Evolutionary conservation across 2,113 vertebrate species (phyloP), one percentile per base, ranked within the genome.

Genomic region (Atlantisia rogersi): DNA sequence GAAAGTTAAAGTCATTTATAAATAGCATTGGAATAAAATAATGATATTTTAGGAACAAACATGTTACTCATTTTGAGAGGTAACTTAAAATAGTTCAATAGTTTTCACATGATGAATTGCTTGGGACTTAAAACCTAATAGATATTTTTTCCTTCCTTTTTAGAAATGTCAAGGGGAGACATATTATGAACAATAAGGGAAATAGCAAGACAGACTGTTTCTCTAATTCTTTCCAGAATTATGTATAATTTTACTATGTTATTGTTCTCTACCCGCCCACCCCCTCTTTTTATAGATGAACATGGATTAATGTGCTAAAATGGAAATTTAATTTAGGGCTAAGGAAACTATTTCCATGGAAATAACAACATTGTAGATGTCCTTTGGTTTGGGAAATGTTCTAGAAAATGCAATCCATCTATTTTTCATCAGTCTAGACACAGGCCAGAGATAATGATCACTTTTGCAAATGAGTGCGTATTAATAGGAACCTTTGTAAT

Each of bases 181-280:
- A 50, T 88, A 81, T 88, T 94, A 90, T 82, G 96, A 97, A 92
- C 84, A 97, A 92, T 92, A 89, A 92, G 95, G 40, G 80, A 94
- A 97, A 88, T 46, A 77, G 44, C 44, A 94, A 94, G 80, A 88
- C 75, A 88, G 87, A 79, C 42, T 67, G 21, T 92, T 95, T 76
- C 89, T 86, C 53, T 92, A 94, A 76, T 96, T 86, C 71, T 97
- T 95, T 96, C 76, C 80, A 97, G 96, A 85, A 82, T 74, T 95
- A 95, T 89, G 82, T 95, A 93, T 96, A 96, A 96, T 96, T 95
- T 97, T 96, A 96, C 94, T 95, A 90, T 70, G 60, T 87, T 95
- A 91, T 89, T 94, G 73, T 95, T 91, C 62, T 87, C 11, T 13
- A 59, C 65, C 62, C 6, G n/a, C 77, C 81, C 85, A 42, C 81